Conservation (phyloP, 2,888 invertebrate species). For the Endomychus coccineus region DNA sequence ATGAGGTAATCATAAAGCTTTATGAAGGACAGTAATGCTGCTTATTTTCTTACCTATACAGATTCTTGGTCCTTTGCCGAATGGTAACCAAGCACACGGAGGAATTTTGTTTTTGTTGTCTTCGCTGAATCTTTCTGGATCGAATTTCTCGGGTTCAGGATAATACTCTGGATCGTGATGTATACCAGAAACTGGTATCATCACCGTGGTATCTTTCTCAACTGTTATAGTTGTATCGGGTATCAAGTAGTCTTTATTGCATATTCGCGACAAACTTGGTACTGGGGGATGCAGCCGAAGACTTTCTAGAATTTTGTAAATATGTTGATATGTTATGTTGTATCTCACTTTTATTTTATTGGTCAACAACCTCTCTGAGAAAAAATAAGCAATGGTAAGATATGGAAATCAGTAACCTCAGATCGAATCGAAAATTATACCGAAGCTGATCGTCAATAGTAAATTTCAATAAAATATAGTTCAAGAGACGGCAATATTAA, state of each 20-base stretch:
- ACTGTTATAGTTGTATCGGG: slow-evolving; percentile 31
- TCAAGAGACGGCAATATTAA: too few species aligned
- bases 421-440: too few species aligned
- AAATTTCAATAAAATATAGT: too few species aligned
- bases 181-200: slow-evolving; percentile 28
- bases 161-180: slow-evolving; percentile 24
- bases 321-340: too few species aligned
- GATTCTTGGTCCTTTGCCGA: slow-evolving; percentile 36
- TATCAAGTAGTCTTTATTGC: slow-evolving; percentile 29
- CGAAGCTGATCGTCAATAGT: too few species aligned
- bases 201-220: slow-evolving; percentile 32
- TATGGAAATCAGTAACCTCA: too few species aligned
- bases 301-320: too few species aligned
- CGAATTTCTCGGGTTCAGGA: slow-evolving; percentile 24
- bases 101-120: slow-evolving; percentile 14
- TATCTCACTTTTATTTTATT: too few species aligned
- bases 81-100: slow-evolving; percentile 27
- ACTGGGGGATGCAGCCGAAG: slow-evolving; percentile 38
- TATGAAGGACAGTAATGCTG: too few species aligned
- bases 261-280: slow-evolving; percentile 21
- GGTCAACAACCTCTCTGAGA: too few species aligned
- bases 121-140: slow-evolving; percentile 23
- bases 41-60: slow-evolving; percentile 34
- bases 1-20: too few species aligned
- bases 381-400: too few species aligned